Evolutionary conservation across 2,113 vertebrate species (phyloP).

Genomic region (Semicossyphus pulcher): DNA sequence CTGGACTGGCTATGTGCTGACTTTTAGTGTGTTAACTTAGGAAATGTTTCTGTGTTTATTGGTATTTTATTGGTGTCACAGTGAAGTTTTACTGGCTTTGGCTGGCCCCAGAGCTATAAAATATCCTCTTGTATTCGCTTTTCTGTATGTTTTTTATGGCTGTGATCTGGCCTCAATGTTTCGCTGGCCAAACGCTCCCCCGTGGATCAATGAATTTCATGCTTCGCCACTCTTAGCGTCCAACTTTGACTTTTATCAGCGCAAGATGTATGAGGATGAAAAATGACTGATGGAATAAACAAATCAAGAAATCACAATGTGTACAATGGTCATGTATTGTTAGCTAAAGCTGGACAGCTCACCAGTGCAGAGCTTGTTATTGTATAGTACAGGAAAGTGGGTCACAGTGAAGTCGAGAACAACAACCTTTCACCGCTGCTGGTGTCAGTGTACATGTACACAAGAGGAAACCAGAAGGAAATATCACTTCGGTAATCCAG

Average conservation of each 20-base stretch:
- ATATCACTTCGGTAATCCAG: background rate
- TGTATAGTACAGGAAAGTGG: background rate
- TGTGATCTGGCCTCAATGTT: background rate
- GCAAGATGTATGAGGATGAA: background rate
- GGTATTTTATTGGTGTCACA: slow-evolving; percentile 6
- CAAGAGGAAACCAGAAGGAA: background rate
- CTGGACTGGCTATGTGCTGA: background rate
- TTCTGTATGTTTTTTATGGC: background rate
- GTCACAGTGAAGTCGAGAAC: background rate
- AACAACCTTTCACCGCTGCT: background rate
- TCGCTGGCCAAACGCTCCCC: background rate
- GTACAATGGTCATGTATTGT: background rate
- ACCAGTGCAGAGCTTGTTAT: background rate
- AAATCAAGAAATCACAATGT: background rate
- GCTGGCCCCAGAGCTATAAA: background rate
- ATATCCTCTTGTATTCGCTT: slow-evolving; percentile 13
- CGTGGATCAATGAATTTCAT: background rate
- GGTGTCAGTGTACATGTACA: background rate
- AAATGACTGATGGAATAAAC: background rate
- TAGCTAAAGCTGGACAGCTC: background rate
- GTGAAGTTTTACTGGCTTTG: background rate
- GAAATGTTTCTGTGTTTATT: slow-evolving; percentile 5
- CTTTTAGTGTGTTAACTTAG: background rate
- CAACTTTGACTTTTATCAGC: background rate
- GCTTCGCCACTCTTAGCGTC: background rate